Conservation (phyloP, 1,140 invertebrate genomes). For the Temnothorax curvispinosus region DNA sequence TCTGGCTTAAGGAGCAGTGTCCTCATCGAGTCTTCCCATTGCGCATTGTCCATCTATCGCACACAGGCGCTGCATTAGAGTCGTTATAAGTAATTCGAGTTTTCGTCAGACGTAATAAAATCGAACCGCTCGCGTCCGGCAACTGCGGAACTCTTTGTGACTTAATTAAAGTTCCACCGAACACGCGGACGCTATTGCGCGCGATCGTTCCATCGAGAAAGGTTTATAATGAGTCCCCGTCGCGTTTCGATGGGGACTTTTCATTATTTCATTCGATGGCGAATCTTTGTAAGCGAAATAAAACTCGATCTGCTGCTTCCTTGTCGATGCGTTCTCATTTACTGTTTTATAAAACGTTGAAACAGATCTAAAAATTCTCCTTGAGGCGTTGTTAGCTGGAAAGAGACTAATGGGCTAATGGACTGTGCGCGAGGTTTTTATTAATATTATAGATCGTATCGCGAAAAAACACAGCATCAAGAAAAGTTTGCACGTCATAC, state of each 20-base stretch:
- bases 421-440: not conserved
- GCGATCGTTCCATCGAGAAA: constrained; percentile 36
- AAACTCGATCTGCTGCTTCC: constrained; percentile 41
- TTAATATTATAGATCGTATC: not conserved
- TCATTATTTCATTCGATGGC: constrained; percentile 62
- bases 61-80: constrained; percentile 7
- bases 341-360: not conserved
- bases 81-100: constrained; percentile 43
- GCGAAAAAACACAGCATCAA: not conserved
- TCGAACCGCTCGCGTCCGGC: not conserved
- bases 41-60: not conserved
- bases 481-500: not conserved
- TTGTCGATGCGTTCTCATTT: constrained; percentile 21
- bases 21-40: not conserved
- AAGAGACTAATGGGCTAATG: not conserved
- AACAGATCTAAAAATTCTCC: constrained; percentile 10
- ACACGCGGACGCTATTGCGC: constrained; percentile 7
- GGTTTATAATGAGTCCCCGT: constrained; percentile 60
- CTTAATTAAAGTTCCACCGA: constrained; percentile 58
- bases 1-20: constrained; percentile 19
- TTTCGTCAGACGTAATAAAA: constrained; percentile 45
- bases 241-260: constrained; percentile 29
- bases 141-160: constrained; percentile 55
- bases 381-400: not conserved
- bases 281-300: constrained; percentile 67